Percentiles rank a stretch among this genome's conserved stretches.
phyloP scores from a whole-genome alignment of 2,888 invertebrate genomes.

The Epistrophella euchroma region DNA sequence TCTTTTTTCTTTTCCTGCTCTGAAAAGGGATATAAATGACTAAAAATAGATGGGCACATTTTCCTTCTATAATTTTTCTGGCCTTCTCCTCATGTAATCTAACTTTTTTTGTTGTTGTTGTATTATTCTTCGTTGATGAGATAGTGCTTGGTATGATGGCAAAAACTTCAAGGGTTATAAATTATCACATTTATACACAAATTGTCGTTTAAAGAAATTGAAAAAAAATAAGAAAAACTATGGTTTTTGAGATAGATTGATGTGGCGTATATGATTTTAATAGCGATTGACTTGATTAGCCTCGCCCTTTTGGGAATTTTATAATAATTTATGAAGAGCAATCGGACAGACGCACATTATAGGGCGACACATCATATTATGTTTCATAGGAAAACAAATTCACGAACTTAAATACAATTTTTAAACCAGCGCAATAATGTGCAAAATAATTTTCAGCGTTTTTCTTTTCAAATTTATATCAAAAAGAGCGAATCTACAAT shows the following conservation, averaged over 20 bases:
- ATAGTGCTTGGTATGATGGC: conserved; percentile 2
- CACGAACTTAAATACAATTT: too few species aligned
- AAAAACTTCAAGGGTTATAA: conserved; percentile 64
- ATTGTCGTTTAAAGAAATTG: conserved; percentile 52
- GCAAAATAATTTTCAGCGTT: too few species aligned
- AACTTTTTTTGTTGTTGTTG: background rate
- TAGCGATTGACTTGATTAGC: conserved; percentile 47
- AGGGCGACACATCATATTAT: background rate
- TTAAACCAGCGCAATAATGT: too few species aligned
- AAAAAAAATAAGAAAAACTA: conserved; percentile 21
- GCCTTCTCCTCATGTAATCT: background rate
- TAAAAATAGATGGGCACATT: conserved; percentile 36
- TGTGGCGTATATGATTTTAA: conserved; percentile 29
- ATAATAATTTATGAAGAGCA: background rate
- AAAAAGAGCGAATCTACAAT: too few species aligned
- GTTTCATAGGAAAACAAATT: background rate
- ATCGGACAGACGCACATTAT: background rate
- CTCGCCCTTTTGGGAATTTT: conserved; percentile 63
- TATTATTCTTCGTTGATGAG: conserved; percentile 1
- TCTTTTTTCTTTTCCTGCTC: background rate
- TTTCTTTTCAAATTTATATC: too few species aligned
- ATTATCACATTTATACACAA: conserved; percentile 63
- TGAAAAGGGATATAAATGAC: conserved; percentile 35
- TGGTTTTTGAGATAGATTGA: background rate
- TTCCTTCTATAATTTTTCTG: conserved; percentile 2